A percentile compares a stretch with the other conserved stretches of the same genome.
Evolutionary conservation across 2,113 vertebrate species (phyloP).

Genomic region (Chaetura pelagica): DNA sequence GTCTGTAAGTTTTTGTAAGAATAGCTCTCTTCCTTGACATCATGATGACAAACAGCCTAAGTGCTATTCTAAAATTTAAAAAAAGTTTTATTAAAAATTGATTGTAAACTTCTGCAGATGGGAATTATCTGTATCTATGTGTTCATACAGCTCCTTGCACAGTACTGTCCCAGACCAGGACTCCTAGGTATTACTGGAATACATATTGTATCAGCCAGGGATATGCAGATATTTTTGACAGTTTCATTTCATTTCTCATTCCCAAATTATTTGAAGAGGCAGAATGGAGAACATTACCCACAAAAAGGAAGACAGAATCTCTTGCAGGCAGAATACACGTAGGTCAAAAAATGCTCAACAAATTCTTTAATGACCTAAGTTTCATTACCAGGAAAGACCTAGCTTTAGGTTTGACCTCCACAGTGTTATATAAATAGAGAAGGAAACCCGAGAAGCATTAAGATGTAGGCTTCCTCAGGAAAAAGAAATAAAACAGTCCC

Average conservation of each 20-base stretch:
- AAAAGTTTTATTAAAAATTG: neutral
- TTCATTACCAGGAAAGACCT: conserved; percentile 48
- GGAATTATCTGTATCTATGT: neutral
- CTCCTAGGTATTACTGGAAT: neutral
- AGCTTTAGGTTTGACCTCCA: conserved; percentile 65
- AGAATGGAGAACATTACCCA: neutral
- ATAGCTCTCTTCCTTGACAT: neutral
- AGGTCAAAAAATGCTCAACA: neutral
- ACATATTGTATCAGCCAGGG: neutral
- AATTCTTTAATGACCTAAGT: neutral
- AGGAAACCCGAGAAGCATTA: conserved; percentile 73
- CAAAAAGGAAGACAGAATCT: neutral
- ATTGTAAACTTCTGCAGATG: neutral
- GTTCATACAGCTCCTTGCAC: neutral
- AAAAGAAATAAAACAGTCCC: conserved; percentile 30
- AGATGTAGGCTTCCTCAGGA: conserved; percentile 37
- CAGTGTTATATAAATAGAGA: conserved; percentile 72
- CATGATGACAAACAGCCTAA: neutral
- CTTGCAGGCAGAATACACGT: neutral
- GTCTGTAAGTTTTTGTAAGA: neutral
- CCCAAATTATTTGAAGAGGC: neutral
- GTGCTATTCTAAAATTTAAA: neutral
- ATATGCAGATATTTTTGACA: neutral
- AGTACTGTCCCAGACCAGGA: neutral
- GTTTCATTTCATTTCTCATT: neutral